phyloP scores from a whole-genome alignment of 2,888 invertebrate species.

The Mythimna albipuncta region DNA sequence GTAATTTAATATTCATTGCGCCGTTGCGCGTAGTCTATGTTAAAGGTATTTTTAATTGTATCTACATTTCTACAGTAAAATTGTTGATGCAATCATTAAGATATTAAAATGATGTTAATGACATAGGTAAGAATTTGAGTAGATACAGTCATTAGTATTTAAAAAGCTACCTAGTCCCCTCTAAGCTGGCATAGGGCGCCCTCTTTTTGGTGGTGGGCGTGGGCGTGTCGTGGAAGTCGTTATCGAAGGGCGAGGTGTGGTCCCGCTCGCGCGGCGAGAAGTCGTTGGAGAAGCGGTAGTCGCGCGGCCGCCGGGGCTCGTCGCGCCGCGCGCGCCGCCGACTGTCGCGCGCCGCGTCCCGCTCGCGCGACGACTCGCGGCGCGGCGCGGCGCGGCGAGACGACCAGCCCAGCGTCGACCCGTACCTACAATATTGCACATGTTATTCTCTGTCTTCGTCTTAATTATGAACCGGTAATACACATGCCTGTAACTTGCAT shows the following conservation, averaged over 20 bases:
- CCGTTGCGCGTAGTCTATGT: no score
- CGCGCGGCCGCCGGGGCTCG: constrained; percentile 75
- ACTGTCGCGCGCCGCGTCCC: constrained; percentile 72
- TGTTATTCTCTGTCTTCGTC: background rate
- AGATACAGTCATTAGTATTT: background rate
- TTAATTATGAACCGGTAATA: no score
- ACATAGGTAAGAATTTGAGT: no score
- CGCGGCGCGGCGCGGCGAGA: constrained; percentile 73
- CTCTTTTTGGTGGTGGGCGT: constrained; percentile 79
- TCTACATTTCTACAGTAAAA: no score
- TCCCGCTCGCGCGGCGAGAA: constrained; percentile 90
- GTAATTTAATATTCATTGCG: no score
- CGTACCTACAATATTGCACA: constrained; percentile 73
- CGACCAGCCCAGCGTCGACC: constrained; percentile 83
- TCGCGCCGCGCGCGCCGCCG: constrained; percentile 72
- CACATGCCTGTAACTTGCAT: no score
- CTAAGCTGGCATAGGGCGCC: constrained; percentile 81
- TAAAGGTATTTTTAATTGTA: no score
- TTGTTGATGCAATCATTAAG: no score
- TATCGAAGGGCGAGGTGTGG: constrained; percentile 91
- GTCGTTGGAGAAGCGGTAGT: constrained; percentile 91
- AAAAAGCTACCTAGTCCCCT: constrained; percentile 80
- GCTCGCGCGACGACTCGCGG: constrained; percentile 57
- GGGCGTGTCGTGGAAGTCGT: constrained; percentile 90
- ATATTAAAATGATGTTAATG: no score